A percentile compares a stretch with the other conserved stretches of the same genome.
Evolutionary conservation across 2,797 vertebrate species (phyloP).

Genomic region (Pangasius larnaudii): DNA sequence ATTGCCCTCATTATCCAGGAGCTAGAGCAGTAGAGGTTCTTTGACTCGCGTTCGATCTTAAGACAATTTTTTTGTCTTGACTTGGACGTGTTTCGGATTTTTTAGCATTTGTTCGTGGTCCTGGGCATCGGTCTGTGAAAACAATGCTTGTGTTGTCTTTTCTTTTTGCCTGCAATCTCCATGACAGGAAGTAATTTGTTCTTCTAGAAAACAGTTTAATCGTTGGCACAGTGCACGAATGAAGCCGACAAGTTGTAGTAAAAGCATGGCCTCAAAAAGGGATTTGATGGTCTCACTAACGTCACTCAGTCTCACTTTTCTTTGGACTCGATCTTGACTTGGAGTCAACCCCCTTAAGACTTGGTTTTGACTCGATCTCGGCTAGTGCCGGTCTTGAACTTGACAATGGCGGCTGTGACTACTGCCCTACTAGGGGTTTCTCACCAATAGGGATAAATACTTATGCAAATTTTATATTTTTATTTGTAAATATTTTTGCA

Average conservation of each 20-base stretch:
- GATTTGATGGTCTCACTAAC: neutral
- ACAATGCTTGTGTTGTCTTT: neutral
- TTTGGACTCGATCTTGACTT: neutral
- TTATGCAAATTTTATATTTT: neutral
- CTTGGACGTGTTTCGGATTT: neutral
- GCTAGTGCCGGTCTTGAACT: neutral
- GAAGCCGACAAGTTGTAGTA: neutral
- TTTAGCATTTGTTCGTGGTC: neutral
- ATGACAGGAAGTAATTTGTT: neutral
- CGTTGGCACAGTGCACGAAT: neutral
- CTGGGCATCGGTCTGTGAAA: neutral
- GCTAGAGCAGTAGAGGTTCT: neutral
- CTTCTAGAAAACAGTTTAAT: neutral
- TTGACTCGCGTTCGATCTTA: neutral
- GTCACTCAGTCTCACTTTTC: neutral
- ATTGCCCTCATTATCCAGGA: neutral
- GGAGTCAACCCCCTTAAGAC: neutral
- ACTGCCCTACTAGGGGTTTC: neutral
- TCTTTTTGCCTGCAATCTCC: neutral
- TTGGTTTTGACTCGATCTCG: neutral
- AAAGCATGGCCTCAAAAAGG: neutral
- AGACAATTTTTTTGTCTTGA: neutral
- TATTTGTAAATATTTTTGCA: neutral
- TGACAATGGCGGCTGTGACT: neutral
- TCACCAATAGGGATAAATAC: neutral